Conservation (phyloP, 23 tunicate species). For the Trididemnum clinides region DNA sequence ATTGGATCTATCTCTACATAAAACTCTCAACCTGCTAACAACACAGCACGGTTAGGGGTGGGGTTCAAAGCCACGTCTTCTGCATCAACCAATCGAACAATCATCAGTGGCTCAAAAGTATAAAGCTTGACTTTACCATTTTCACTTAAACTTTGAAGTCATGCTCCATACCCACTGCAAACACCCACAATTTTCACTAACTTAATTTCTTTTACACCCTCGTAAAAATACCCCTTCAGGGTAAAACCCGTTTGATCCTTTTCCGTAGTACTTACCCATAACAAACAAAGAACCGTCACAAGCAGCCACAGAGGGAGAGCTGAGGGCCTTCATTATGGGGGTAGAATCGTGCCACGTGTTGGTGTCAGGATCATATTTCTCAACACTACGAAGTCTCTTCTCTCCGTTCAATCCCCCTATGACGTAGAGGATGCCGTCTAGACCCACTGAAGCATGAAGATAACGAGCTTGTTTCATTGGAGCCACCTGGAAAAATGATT, state of each 20-base stretch:
- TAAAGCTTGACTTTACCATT: too few relatives aligned
- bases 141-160: too few relatives aligned
- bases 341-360: constrained; percentile 70
- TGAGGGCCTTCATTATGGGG: constrained; percentile 58
- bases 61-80: too few relatives aligned
- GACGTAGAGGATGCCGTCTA: constrained; percentile 83
- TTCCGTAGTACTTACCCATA: constrained; percentile 41
- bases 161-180: too few relatives aligned
- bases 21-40: background rate
- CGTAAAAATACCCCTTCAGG: too few relatives aligned
- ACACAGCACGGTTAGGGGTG: too few relatives aligned
- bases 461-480: constrained; percentile 79
- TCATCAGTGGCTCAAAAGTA: too few relatives aligned
- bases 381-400: constrained; percentile 64
- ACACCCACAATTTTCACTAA: too few relatives aligned
- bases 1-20: too few relatives aligned
- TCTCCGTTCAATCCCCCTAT: constrained; percentile 85
- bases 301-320: constrained; percentile 71
- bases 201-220: too few relatives aligned
- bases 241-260: too few relatives aligned
- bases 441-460: constrained; percentile 80
- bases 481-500: constrained; percentile 72
- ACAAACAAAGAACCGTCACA: constrained; percentile 76
- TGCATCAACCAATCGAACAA: too few relatives aligned
- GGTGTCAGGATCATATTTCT: constrained; percentile 88